Evolutionary conservation across 2,113 vertebrate genomes (phyloP).

Genomic region (Onychostoma macrolepis): DNA sequence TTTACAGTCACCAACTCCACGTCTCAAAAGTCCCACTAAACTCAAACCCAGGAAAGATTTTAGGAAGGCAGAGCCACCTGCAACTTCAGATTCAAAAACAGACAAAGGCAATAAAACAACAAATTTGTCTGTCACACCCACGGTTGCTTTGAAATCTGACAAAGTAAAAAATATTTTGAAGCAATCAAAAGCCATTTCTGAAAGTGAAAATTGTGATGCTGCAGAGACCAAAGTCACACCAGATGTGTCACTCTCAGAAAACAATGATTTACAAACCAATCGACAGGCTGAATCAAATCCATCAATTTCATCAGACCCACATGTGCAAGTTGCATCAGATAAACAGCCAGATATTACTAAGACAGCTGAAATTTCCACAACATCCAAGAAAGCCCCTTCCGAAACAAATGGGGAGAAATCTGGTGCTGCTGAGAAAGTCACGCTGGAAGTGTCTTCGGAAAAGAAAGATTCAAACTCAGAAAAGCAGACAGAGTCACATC

Average conservation of each 20-base stretch:
- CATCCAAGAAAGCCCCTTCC: not conserved
- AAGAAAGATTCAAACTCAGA: conserved; percentile 52
- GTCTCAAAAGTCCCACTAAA: conserved; percentile 60
- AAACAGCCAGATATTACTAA: not conserved
- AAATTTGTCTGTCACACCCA: conserved; percentile 30
- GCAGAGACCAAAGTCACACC: not conserved
- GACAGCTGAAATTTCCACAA: not conserved
- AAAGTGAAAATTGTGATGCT: not conserved
- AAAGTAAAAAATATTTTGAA: not conserved
- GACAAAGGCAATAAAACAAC: conserved; percentile 8
- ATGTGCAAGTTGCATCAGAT: not conserved
- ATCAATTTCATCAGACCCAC: not conserved
- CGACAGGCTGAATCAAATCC: not conserved
- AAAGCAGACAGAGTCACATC: conserved; percentile 44
- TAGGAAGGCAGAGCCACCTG: conserved; percentile 5
- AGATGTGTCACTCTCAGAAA: not conserved
- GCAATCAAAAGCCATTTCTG: conserved; percentile 1
- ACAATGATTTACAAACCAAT: not conserved
- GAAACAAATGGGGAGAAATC: not conserved
- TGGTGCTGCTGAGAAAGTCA: conserved; percentile 38
- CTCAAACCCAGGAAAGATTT: conserved; percentile 48
- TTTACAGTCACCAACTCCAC: conserved; percentile 56
- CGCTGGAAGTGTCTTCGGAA: conserved; percentile 33
- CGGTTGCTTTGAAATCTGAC: conserved; percentile 31
- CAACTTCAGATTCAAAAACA: conserved; percentile 12